Percentiles rank a stretch among this genome's conserved stretches.
These are phyloP conservation scores for Xanthorhoe designata DNA, from an alignment of 2,888 invertebrate species.

Conservation along the genomic window DNA sequence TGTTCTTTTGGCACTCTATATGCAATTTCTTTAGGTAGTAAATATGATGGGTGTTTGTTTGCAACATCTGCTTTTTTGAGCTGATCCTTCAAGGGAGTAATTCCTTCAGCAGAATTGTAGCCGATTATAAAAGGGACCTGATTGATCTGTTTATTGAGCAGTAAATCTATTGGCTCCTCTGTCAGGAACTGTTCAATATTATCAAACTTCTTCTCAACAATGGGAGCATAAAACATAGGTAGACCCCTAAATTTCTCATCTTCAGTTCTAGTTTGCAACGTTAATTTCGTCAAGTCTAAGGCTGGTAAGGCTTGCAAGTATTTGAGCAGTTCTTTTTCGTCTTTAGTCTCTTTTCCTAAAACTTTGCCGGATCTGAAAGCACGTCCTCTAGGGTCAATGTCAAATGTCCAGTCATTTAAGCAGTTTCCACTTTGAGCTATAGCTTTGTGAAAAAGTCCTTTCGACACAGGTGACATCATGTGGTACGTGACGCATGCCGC, in stretches of 20 bases:
- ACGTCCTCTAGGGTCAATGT: slow-evolving; percentile 11
- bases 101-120: slow-evolving; percentile 63
- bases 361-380: slow-evolving; percentile 23
- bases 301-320: slow-evolving; percentile 6
- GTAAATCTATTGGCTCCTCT: slow-evolving; percentile 53
- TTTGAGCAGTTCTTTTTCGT: slow-evolving; percentile 16
- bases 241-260: slow-evolving; percentile 59
- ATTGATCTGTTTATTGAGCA: slow-evolving; percentile 53
- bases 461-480: slow-evolving; percentile 22
- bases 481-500: slow-evolving; percentile 49
- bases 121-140: slow-evolving; percentile 62
- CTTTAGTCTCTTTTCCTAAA: slow-evolving; percentile 21
- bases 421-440: slow-evolving; percentile 69
- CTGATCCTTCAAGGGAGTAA: slow-evolving; percentile 49
- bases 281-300: slow-evolving; percentile 50
- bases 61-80: slow-evolving; percentile 51
- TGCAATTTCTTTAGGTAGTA: slow-evolving; percentile 59
- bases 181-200: slow-evolving; percentile 58
- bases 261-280: slow-evolving; percentile 49
- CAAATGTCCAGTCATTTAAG: slow-evolving; percentile 20
- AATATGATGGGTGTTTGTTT: slow-evolving; percentile 54
- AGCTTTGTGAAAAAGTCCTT: slow-evolving; percentile 66
- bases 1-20: slow-evolving; percentile 48
- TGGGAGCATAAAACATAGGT: slow-evolving; percentile 60
- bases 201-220: slow-evolving; percentile 60